phyloP scores from a whole-genome alignment of 2,113 vertebrate genomes.

The Melierax canorus region DNA sequence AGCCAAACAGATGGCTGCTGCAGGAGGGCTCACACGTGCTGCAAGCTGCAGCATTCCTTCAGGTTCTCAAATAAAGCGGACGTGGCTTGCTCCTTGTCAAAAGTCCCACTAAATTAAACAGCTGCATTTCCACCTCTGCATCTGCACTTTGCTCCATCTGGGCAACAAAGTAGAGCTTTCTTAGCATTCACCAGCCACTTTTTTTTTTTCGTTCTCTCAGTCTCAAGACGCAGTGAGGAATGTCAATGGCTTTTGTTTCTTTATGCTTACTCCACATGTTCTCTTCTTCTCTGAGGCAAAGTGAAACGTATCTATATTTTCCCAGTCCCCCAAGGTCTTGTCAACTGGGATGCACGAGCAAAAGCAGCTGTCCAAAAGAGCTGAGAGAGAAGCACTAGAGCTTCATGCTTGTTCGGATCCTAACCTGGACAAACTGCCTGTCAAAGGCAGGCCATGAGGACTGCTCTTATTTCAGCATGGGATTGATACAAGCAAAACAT shows the following conservation, averaged over 20 bases:
- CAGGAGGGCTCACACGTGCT: constrained; percentile 20
- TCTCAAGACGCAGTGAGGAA: constrained; percentile 2
- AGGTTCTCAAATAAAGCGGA: background rate
- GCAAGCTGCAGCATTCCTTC: background rate
- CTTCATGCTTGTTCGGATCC: background rate
- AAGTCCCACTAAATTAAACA: background rate
- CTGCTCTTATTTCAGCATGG: background rate
- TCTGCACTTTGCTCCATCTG: constrained; percentile 1
- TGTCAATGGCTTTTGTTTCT: constrained; percentile 29
- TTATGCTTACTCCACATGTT: constrained; percentile 9
- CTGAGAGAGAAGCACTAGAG: background rate
- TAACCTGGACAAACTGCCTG: background rate
- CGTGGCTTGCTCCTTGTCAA: background rate
- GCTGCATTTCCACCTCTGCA: constrained; percentile 48
- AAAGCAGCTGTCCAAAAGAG: background rate
- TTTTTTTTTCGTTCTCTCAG: background rate
- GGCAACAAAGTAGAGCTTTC: constrained; percentile 39
- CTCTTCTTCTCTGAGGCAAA: background rate
- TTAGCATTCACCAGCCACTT: background rate
- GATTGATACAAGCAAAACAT: background rate
- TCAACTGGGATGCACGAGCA: background rate
- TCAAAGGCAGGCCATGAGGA: background rate
- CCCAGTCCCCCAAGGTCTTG: background rate
- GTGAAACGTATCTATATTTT: background rate
- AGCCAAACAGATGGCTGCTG: constrained; percentile 33